phyloP scores from a whole-genome alignment of 2,797 vertebrate genomes.

The Neosalanx taihuensis region DNA sequence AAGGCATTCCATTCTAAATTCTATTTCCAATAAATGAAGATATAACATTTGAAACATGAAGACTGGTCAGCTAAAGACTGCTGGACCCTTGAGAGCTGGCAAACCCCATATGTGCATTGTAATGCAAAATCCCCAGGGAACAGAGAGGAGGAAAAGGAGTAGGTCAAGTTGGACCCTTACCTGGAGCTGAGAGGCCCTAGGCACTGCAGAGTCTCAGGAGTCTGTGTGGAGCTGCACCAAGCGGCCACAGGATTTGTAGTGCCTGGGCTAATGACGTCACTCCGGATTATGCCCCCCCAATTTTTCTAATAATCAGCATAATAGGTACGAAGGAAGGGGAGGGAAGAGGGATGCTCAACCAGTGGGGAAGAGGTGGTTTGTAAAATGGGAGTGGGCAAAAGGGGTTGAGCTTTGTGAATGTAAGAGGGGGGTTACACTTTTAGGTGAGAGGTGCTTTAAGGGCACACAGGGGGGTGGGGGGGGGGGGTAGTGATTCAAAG shows the following conservation, averaged over 20 bases:
- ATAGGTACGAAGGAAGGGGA: constrained; percentile 17
- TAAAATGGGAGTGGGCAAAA: background rate
- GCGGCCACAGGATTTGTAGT: constrained; percentile 74
- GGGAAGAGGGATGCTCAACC: constrained; percentile 6
- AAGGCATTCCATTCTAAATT: background rate
- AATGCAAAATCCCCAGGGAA: background rate
- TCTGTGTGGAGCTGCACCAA: constrained; percentile 54
- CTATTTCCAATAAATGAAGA: background rate
- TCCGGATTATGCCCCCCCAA: constrained; percentile 78
- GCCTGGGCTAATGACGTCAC: constrained; percentile 86
- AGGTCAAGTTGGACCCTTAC: constrained; percentile 45
- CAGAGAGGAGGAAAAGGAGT: constrained; percentile 7
- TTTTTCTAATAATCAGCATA: constrained; percentile 74
- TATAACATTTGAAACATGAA: background rate
- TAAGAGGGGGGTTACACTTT: constrained; percentile 19
- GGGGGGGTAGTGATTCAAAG: constrained; percentile 18
- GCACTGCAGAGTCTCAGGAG: constrained; percentile 37
- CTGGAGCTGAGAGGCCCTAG: constrained; percentile 42
- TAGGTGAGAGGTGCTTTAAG: constrained; percentile 37
- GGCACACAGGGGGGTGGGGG: constrained; percentile 6
- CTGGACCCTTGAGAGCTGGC: background rate
- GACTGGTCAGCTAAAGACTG: background rate
- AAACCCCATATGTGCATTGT: background rate
- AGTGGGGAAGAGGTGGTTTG: constrained; percentile 14
- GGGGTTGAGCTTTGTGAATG: constrained; percentile 5